A percentile compares a stretch with the other conserved stretches of the same genome.
Conservation (phyloP, 2,797 vertebrate species). For the Sarcoramphus papa region DNA sequence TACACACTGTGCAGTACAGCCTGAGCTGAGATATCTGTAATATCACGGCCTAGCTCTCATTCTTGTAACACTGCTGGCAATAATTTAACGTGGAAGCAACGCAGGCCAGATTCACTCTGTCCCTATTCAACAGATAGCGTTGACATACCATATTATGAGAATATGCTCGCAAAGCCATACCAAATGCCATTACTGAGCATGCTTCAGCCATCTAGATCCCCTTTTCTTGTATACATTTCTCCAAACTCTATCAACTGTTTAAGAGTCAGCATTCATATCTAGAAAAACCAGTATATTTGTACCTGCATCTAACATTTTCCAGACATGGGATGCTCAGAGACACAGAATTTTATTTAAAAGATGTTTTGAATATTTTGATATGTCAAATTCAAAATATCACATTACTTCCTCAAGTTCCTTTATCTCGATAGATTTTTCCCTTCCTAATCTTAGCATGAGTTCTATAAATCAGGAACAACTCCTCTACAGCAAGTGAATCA, state of each 20-base stretch:
- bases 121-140: not conserved
- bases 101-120: not conserved
- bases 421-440: not conserved
- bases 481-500: not conserved
- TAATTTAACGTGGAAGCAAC: not conserved
- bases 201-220: not conserved
- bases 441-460: not conserved
- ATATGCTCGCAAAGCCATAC: not conserved
- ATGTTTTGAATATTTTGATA: not conserved
- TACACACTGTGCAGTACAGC: rapidly evolving
- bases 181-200: not conserved
- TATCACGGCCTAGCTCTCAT: rapidly evolving
- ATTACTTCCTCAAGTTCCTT: not conserved
- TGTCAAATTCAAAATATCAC: not conserved
- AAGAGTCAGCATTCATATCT: not conserved
- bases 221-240: not conserved
- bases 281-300: not conserved
- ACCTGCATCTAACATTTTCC: not conserved
- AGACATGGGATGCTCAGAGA: not conserved
- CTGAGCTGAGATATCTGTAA: not conserved
- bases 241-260: not conserved
- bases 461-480: not conserved
- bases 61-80: not conserved
- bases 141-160: not conserved
- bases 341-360: not conserved